Evolutionary conservation across 1,140 invertebrate genomes (phyloP), one percentile per base, ranked within the genome.

Genomic region (Sycobia sp.): DNA sequence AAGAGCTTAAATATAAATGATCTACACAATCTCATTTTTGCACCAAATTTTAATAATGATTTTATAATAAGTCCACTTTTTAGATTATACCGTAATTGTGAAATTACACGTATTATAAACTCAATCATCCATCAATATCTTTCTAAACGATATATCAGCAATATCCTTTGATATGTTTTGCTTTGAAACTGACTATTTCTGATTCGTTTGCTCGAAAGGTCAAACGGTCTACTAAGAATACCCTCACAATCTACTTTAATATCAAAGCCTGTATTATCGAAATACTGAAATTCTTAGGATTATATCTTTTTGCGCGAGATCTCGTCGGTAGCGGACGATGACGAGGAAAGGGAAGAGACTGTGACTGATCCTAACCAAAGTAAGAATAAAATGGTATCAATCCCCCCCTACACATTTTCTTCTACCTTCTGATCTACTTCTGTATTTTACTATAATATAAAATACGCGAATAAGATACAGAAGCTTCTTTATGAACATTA

Each of bases 181-280:
- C 13, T 38, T 2, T 7, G 20, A 53, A 53, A 23, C 13, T n/a
- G 13, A 16, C 14, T 2, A 11, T 36, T 25, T 2, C 5, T 16
- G 9, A 53, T 53, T 38, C 34, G 13, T 23, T 41, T 14, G 14
- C 36, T 22, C 22, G 22, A 25, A 41, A 54, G 36, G 22, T 54
- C 51, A 27, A 54, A 54, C 27, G 27, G 11, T 16, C 38, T n/a
- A 36, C 13, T 18, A 38, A 16, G 51, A 27, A 7, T 39, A 9
- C 10, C 22, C 36, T 36, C 27, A 5, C 14, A 36, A 22, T 22
- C 49, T 3, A 23, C 11, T 39, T 16, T n/a, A n/a, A n/a, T n/a
- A 27, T 14, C 51, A 54, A 54, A 27, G 4, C 36, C 11, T 23
- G n/a, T 60, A 51, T 51, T 60, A 60, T 60, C 57, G 47, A 51